Evolutionary conservation across 1,140 invertebrate species (phyloP), one percentile per base, ranked within the genome.

Genomic region (Callitettix versicolor): DNA sequence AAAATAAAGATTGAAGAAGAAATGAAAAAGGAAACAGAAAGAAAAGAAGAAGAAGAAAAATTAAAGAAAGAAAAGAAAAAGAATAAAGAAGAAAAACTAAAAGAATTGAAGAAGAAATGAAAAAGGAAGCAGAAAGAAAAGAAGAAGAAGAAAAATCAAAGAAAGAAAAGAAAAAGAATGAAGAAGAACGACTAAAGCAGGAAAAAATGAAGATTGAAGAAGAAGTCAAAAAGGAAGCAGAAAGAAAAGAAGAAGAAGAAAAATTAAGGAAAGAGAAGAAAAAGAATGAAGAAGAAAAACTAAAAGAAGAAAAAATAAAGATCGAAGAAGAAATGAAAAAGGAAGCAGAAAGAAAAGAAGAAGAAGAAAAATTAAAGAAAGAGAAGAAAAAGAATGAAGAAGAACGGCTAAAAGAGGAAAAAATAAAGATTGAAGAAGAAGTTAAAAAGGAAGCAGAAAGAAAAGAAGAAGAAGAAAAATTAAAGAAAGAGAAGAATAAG

Each of bases 1-100:
- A 30, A 42, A 53, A 30, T 42, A 61, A 57, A 54, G 51, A 55
- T 43, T 17, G 33, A 61, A 59, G 46, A 59, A 50, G 50, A 61
- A 15, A 56, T 60, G 46, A 57, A 56, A 55, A 42, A 52, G 21
- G 51, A 53, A 49, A 47, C 41, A 62, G 47, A 60, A 63, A 53
- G 57, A 65, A 58, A 53, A 59, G 48, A n/a, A 2, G 33, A 30
- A 30, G 26, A 4, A 9, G 26, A 30, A 30, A 30, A 30, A 3
- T 4, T 3, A 30, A 30, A 30, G 26, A 54, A 34, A 21, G 34
- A 42, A 14, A 14, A 41, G 9, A 24, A 48, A 11, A n/a, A n/a
- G n/a, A n/a, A n/a, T n/a, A n/a, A n/a, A n/a, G n/a, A n/a, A n/a
- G n/a, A n/a, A n/a, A n/a, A 59, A 64, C 58, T n/a, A n/a, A n/a